Evolutionary conservation across 2,113 vertebrate species (phyloP).

Genomic region (Gulo gulo): DNA sequence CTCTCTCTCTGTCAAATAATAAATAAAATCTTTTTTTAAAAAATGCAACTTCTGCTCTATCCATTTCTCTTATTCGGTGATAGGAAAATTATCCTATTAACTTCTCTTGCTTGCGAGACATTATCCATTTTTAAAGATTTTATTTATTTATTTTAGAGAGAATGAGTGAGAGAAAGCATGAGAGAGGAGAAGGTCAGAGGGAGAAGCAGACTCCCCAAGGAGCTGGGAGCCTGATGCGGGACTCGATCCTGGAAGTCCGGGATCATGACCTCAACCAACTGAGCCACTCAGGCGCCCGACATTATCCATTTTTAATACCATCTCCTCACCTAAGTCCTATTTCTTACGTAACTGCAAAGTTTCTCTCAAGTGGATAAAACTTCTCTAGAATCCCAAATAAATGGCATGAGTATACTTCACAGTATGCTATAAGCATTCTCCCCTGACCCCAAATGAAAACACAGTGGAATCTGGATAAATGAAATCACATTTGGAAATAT

Average conservation of each 20-base stretch:
- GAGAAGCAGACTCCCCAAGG: too few species aligned
- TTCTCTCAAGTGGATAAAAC: neutral
- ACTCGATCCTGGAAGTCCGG: too few species aligned
- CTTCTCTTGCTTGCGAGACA: conserved; percentile 22
- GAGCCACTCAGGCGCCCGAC: neutral
- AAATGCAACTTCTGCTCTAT: neutral
- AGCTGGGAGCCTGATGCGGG: too few species aligned
- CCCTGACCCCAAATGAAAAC: neutral
- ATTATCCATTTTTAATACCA: neutral
- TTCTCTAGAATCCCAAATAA: conserved; percentile 16
- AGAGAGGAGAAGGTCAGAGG: too few species aligned
- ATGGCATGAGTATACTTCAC: neutral
- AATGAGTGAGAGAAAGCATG: too few species aligned
- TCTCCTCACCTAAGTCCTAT: neutral
- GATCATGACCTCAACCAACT: too few species aligned
- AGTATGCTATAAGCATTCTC: neutral
- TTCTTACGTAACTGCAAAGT: conserved; percentile 28
- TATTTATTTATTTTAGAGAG: too few species aligned
- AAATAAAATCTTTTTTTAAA: too few species aligned
- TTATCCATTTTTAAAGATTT: neutral
- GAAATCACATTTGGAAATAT: conserved; percentile 33
- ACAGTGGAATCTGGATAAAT: neutral
- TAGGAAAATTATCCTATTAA: conserved; percentile 14
- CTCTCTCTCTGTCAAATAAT: too few species aligned
- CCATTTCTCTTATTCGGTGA: neutral